Base-by-base conservation (phyloP, 2,888 invertebrate genomes). In the Orgyia antiqua region DNA sequence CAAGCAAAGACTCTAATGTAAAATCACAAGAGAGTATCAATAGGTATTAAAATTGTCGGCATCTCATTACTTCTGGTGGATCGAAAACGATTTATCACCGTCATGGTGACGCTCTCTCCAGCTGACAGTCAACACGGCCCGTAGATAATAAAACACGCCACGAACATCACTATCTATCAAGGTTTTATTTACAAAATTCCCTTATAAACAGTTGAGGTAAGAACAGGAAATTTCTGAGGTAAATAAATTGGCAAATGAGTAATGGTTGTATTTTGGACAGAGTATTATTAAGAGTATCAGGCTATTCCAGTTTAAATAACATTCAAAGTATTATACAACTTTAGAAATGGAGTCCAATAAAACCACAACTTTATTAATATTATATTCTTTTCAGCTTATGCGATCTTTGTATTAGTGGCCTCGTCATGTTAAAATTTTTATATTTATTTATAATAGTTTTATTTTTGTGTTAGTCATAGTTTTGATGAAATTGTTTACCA, bases 101-200 rank as follows among this genome's bases (percentile, higher is more conserved):
- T 68, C 61, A 49, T 46, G 47, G 57, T 43, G 57, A 53, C 54
- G 53, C 55, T 50, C 57, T 51, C 54, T 51, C 45, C 45, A 19
- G 39, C 32, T 39, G 51, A 65, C 68, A 59, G 46, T 42, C 47
- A 46, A 56, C 58, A 59, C 39, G 41, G 54, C 43, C 39, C 38
- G 45, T 39, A 55, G 65, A 68, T 69, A 69, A 67, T 68, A 68
- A 65, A 67, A 63, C 65, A 62, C 58, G 60, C 60, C 49, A 51
- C 41, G 33, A 45, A 50, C 52, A 53, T 51, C 42, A 54, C 57
- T 51, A 55, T 59, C 55, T 52, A 56, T 50, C 56, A 51, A 45
- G 33, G 26, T 42, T 48, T 51, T 48, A 55, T 52, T 59, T 51
- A 54, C 41, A 25, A 42, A 54, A 39, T 32, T 41, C 37, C 44